Evolutionary conservation across 2,888 invertebrate species (phyloP).

Genomic region (Cacoxenus indagator): DNA sequence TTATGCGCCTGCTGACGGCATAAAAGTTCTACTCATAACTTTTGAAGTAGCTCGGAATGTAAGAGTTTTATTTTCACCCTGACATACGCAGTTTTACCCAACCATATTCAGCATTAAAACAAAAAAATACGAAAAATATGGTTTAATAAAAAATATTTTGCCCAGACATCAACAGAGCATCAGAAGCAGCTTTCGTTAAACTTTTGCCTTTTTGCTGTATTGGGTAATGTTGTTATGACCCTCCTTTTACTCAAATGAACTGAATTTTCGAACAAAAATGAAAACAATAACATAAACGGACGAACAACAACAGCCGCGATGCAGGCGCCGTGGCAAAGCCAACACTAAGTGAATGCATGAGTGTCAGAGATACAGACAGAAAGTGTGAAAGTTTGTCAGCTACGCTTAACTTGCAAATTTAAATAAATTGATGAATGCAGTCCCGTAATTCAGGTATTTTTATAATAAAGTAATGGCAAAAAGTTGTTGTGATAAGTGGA

Average conservation of each 20-base stretch:
- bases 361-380: neutral
- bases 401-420: slow-evolving; percentile 35
- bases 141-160: slow-evolving; percentile 48
- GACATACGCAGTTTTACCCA: slow-evolving; percentile 3
- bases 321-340: neutral
- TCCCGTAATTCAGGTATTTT: neutral
- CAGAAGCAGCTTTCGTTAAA: slow-evolving; percentile 8
- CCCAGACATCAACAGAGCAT: no score
- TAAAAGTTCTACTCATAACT: slow-evolving; percentile 43
- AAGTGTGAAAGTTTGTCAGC: neutral
- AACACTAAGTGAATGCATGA: neutral
- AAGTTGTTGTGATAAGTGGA: neutral
- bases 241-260: slow-evolving; percentile 9
- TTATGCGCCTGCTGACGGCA: slow-evolving; percentile 52
- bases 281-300: neutral
- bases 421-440: slow-evolving; percentile 52
- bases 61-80: neutral
- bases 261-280: neutral
- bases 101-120: neutral
- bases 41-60: slow-evolving; percentile 19
- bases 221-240: neutral
- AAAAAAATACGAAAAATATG: slow-evolving; percentile 45
- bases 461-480: slow-evolving; percentile 13
- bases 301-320: neutral
- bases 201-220: slow-evolving; percentile 11